Evolutionary conservation across 2,113 vertebrate species (phyloP).

Genomic region (Anguilla rostrata): DNA sequence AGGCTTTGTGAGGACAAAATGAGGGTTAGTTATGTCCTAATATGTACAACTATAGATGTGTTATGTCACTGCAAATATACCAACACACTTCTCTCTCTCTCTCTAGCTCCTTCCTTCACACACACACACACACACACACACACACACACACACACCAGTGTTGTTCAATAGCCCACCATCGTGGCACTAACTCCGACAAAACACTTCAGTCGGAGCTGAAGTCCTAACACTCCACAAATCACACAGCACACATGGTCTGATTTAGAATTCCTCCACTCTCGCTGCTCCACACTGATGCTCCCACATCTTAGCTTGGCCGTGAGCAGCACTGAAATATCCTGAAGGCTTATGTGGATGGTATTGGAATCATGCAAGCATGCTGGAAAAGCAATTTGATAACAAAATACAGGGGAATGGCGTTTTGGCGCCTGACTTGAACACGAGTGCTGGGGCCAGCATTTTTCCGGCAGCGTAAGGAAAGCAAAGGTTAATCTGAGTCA

Average conservation of each 20-base stretch:
- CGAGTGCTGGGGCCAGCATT: conserved; percentile 32
- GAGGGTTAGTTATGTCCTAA: too few species aligned
- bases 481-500: conserved; percentile 39
- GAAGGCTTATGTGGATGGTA: neutral
- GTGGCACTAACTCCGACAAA: neutral
- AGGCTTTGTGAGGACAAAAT: too few species aligned
- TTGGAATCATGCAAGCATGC: conserved; percentile 31
- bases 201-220: neutral
- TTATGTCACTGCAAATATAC: too few species aligned
- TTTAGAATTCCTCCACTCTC: conserved; percentile 24
- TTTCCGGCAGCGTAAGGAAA: conserved; percentile 35
- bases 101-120: conserved; percentile 24
- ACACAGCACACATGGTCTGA: neutral
- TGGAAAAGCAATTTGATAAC: conserved; percentile 42
- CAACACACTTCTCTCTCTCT: too few species aligned
- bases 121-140: conserved; percentile 25
- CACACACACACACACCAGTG: conserved; percentile 12
- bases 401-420: conserved; percentile 29
- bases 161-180: neutral
- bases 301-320: conserved; percentile 36
- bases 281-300: conserved; percentile 38
- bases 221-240: neutral
- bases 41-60: too few species aligned
- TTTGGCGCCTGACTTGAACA: conserved; percentile 21
- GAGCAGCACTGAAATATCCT: conserved; percentile 22